These are phyloP conservation scores for Drosophila mercatorum DNA, from an alignment of 2,888 invertebrate species.

Conservation along the genomic window DNA sequence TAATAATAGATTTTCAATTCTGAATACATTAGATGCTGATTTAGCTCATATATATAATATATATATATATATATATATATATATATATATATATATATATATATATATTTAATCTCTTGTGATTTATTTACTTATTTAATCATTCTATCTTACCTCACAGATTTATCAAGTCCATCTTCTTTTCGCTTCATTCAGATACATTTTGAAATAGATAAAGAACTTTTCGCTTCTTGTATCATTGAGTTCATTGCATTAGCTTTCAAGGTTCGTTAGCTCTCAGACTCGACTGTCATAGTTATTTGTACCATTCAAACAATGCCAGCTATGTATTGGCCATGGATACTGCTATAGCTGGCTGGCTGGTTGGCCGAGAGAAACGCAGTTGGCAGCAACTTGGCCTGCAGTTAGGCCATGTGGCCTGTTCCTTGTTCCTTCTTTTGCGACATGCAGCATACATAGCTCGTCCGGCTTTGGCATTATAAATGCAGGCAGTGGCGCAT, in stretches of 20 bases:
- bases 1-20: too few species aligned
- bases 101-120: not conserved
- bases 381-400: slow-evolving; percentile 12
- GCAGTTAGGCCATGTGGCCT: slow-evolving; percentile 39
- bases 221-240: not conserved
- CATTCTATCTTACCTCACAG: too few species aligned
- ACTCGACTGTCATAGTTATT: slow-evolving; percentile 2
- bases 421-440: slow-evolving; percentile 46
- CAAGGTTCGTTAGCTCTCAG: not conserved
- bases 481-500: slow-evolving; percentile 66
- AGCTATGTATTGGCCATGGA: slow-evolving; percentile 1
- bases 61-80: not conserved
- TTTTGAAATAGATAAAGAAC: not conserved
- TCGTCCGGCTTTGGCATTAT: slow-evolving; percentile 72
- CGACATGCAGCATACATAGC: slow-evolving; percentile 42
- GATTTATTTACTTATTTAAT: not conserved
- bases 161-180: too few species aligned
- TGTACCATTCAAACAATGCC: slow-evolving; percentile 8
- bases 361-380: slow-evolving; percentile 22
- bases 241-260: not conserved
- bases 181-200: not conserved
- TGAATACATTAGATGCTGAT: too few species aligned
- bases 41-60: too few species aligned
- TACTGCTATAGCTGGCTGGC: not conserved
- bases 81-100: not conserved